These are phyloP conservation scores for Aptenodytes forsteri DNA, from an alignment of 2,113 vertebrate species.

Conservation along the genomic window DNA sequence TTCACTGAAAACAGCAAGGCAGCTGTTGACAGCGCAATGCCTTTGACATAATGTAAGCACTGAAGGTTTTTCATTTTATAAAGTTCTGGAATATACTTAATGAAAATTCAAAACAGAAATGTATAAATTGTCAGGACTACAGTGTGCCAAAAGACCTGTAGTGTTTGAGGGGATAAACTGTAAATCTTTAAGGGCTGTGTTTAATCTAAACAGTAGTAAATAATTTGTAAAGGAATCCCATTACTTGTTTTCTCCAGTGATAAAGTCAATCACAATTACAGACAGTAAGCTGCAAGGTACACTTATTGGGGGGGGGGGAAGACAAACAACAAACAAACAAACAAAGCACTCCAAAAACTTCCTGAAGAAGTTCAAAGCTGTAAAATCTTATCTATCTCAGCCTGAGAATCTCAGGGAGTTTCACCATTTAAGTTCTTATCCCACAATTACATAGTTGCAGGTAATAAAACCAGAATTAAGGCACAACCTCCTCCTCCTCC, in stretches of 20 bases:
- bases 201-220: neutral
- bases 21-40: neutral
- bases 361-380: neutral
- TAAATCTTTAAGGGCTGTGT: neutral
- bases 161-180: neutral
- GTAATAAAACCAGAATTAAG: neutral
- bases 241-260: neutral
- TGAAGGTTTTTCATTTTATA: neutral
- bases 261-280: neutral
- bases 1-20: neutral
- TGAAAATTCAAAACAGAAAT: neutral
- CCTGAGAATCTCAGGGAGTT: neutral
- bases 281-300: neutral
- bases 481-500: neutral
- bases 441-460: neutral
- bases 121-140: neutral
- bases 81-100: neutral
- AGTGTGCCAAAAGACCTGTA: neutral
- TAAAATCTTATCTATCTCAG: neutral
- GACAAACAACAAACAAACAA: neutral
- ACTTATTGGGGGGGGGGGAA: neutral
- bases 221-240: neutral
- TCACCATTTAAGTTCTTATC: neutral
- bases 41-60: neutral
- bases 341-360: neutral